Percentiles rank a stretch among this genome's conserved stretches.
Evolutionary conservation across 2,888 invertebrate species (phyloP).

Genomic region (Thalpophila matura): DNA sequence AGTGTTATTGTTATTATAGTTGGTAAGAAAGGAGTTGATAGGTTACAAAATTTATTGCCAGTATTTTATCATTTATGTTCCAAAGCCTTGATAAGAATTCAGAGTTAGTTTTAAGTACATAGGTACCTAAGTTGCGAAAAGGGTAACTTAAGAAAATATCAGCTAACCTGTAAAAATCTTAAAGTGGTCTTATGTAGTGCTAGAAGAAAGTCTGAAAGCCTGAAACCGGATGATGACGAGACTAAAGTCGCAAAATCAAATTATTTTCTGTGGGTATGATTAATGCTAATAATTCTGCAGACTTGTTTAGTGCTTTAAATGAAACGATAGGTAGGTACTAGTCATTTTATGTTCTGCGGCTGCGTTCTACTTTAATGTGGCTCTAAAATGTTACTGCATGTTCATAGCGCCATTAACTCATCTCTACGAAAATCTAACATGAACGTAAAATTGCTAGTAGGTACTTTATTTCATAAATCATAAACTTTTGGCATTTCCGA

Average conservation of each 20-base stretch:
- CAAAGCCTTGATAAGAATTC: too few relatives aligned
- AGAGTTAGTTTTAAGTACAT: too few relatives aligned
- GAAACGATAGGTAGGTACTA: too few relatives aligned
- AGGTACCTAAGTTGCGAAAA: too few relatives aligned
- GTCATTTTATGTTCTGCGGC: not conserved
- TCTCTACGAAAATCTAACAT: not conserved
- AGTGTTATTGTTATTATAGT: conserved; percentile 4
- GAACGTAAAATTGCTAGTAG: not conserved
- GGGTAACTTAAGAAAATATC: too few relatives aligned
- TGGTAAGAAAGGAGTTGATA: not conserved
- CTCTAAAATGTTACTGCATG: not conserved
- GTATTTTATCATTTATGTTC: too few relatives aligned
- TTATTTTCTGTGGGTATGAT: not conserved
- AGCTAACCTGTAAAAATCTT: too few relatives aligned
- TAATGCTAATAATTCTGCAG: not conserved
- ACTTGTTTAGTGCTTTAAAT: not conserved
- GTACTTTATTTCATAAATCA: conserved; percentile 38
- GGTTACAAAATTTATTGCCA: too few relatives aligned
- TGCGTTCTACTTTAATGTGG: not conserved
- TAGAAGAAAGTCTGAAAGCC: not conserved
- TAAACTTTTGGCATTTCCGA: conserved; percentile 29
- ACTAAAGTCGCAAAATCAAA: not conserved
- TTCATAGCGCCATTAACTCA: not conserved
- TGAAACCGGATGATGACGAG: too few relatives aligned
- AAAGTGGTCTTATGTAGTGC: too few relatives aligned